Evolutionary conservation across 2,797 vertebrate species (phyloP).

Genomic region (Sandelia bainsii): DNA sequence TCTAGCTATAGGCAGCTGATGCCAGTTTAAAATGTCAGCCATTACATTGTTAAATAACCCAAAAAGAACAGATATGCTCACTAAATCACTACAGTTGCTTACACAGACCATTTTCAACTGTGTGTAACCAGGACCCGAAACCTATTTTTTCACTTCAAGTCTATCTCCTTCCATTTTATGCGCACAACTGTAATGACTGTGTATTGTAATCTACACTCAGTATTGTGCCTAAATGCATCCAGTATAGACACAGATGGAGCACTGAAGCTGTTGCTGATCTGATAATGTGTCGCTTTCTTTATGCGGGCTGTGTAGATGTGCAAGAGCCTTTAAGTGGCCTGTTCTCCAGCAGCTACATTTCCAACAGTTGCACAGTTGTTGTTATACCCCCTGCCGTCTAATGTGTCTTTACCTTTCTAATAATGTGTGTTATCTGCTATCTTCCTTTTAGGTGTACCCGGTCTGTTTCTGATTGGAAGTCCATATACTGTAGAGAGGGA

Average conservation of each 20-base stretch:
- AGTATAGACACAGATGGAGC: not conserved
- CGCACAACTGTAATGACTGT: not conserved
- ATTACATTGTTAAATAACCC: constrained; percentile 17
- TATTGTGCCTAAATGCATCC: not conserved
- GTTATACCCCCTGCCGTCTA: too few species aligned
- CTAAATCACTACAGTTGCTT: not conserved
- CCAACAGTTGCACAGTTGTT: not conserved
- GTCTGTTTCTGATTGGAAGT: too few species aligned
- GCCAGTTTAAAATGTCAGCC: constrained; percentile 7
- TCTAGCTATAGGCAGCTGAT: not conserved
- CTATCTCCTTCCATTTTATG: not conserved
- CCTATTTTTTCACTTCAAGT: not conserved
- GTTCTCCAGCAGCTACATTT: not conserved
- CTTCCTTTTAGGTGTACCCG: too few species aligned
- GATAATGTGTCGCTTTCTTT: not conserved
- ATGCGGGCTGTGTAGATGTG: not conserved
- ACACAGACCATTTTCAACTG: not conserved
- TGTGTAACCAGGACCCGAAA: not conserved
- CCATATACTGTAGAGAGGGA: too few species aligned
- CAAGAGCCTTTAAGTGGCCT: not conserved
- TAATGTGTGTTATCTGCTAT: too few species aligned
- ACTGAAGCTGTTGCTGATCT: not conserved
- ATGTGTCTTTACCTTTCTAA: too few species aligned
- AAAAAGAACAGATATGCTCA: not conserved
- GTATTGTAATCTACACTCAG: not conserved